Base-by-base conservation (phyloP, 2,888 invertebrate genomes). In the Pyrochroa serraticornis region DNA sequence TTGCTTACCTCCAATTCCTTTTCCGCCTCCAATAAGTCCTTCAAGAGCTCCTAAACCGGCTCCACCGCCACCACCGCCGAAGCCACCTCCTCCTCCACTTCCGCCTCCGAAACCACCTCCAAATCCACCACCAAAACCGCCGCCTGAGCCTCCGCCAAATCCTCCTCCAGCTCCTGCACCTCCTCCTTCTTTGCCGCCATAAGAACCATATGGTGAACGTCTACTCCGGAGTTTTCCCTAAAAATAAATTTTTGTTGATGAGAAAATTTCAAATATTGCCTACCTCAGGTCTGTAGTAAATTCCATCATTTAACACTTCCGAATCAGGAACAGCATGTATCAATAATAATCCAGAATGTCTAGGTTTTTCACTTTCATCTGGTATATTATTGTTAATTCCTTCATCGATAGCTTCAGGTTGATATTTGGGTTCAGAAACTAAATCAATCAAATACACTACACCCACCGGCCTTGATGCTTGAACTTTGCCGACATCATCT, bases 21-120 rank as follows among this genome's bases (percentile, higher is more conserved):
- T 32, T 7, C 37, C 36, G 5, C 47, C 45, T 3, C 43, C 50
- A 5, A 22, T 10, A 8, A 30, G 32, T 10, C 10, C 10, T 7
- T 12, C 13, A 2, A 43, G 44, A 12, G 74, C 77, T 76, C 79
- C 79, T 73, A 76, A 76, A 72, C 79, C 75, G 75, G 75, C 77
- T 76, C 75, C 22, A 5, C 22, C 22, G 22, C 22, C 22, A 22
- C 22, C 22, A 1, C 42, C 42, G 22, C 48, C 55, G 34, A 44
- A 36, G 9, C 45, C 50, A 6, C 56, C 50, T 34, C 75, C 77
- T 76, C 79, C 79, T 73, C 77, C 77, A 72, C 78, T 75, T 75
- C 76, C 77, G 76, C 76, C 76, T 72, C 74, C 79, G 37, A 58
- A 59, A 38, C 62, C 62, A 38, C 63, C 55, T 53, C 64, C 54